Conservation (phyloP, 2,797 vertebrate species). For the Carduelis carduelis region DNA sequence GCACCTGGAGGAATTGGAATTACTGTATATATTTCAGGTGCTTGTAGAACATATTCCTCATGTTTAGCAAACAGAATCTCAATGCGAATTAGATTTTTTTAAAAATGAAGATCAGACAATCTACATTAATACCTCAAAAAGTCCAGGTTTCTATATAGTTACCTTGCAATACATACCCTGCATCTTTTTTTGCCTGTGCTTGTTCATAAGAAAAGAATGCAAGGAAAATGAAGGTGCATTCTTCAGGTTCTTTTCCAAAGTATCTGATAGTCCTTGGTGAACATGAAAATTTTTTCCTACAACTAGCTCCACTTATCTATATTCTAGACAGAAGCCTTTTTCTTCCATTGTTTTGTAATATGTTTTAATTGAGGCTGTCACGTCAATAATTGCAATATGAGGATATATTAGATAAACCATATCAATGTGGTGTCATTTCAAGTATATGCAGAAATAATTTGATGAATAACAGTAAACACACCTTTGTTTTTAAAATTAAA, state of each 20-base stretch:
- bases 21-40: neutral
- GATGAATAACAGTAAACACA: neutral
- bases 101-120: neutral
- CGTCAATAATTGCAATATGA: neutral
- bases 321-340: neutral
- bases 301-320: neutral
- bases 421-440: neutral
- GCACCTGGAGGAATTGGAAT: neutral
- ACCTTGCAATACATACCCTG: neutral
- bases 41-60: neutral
- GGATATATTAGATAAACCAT: neutral
- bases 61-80: neutral
- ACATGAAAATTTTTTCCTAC: neutral
- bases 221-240: neutral
- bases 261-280: neutral
- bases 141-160: neutral
- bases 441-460: neutral
- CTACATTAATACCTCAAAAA: neutral
- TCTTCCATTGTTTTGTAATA: neutral
- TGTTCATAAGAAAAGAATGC: neutral
- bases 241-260: neutral
- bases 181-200: neutral
- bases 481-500: neutral
- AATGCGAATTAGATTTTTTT: neutral
- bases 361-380: neutral